Evolutionary conservation across 2,113 vertebrate genomes (phyloP).

Genomic region (Phrynocephalus versicolor): DNA sequence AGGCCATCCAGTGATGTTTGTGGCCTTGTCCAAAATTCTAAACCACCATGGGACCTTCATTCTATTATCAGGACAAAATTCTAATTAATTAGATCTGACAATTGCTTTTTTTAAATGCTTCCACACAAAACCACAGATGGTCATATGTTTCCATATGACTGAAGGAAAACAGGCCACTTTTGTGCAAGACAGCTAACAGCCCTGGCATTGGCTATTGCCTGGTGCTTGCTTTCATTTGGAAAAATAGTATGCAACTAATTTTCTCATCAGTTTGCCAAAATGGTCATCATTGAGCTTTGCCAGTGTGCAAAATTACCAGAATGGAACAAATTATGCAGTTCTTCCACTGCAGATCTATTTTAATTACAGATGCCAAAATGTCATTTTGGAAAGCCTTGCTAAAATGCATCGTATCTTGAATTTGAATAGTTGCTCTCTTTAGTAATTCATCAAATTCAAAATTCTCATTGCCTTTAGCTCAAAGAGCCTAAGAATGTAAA

Average conservation of each 20-base stretch:
- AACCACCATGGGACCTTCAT: no score
- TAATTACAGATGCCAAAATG: constrained; percentile 66
- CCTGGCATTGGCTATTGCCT: neutral
- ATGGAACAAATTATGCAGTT: constrained; percentile 43
- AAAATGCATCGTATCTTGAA: constrained; percentile 49
- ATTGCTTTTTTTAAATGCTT: neutral
- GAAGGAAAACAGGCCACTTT: neutral
- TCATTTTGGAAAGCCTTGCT: constrained; percentile 47
- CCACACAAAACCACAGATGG: neutral
- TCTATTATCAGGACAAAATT: neutral
- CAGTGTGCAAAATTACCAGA: constrained; percentile 53
- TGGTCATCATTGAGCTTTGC: constrained; percentile 3
- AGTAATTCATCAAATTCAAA: constrained; percentile 28
- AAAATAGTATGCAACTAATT: neutral
- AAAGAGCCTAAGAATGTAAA: constrained; percentile 34
- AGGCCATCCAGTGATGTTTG: no score
- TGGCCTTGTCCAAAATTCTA: no score
- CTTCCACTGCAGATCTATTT: constrained; percentile 49
- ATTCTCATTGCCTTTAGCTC: neutral
- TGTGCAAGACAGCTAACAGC: neutral
- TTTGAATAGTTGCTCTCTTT: constrained; percentile 47
- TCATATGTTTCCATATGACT: neutral
- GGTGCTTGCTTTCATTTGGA: neutral
- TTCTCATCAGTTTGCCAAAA: neutral
- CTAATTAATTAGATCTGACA: neutral